phyloP scores from a whole-genome alignment of 2,113 vertebrate species.

The Cisticola juncidis region DNA sequence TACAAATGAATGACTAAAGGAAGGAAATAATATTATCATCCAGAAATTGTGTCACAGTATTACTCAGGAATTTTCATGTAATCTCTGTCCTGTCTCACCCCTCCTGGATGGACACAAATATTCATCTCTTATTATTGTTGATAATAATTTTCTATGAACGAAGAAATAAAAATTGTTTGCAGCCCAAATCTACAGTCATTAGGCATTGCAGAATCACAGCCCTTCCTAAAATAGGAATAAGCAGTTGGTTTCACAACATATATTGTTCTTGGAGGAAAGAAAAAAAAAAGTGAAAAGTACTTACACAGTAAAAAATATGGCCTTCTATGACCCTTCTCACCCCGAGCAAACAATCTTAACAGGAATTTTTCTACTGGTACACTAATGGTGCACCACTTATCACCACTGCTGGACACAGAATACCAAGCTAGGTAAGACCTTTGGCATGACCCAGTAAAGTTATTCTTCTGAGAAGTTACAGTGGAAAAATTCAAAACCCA shows the following conservation, averaged over 20 bases:
- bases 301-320: not conserved
- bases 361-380: slow-evolving; percentile 2
- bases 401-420: not conserved
- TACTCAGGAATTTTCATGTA: not conserved
- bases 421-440: not conserved
- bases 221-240: not conserved
- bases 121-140: not conserved
- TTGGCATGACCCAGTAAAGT: not conserved
- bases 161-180: not conserved
- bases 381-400: slow-evolving; percentile 27
- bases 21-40: not conserved
- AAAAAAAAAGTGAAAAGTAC: not conserved
- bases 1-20: not conserved
- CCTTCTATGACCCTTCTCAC: not conserved
- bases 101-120: not conserved
- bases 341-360: not conserved
- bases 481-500: not conserved
- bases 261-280: not conserved
- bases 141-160: not conserved
- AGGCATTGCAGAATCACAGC: not conserved
- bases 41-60: not conserved
- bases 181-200: not conserved
- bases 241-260: not conserved
- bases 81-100: not conserved
- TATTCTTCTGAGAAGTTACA: not conserved